Evolutionary conservation across 2,888 invertebrate species (phyloP).

Genomic region (Heliconius aoede): DNA sequence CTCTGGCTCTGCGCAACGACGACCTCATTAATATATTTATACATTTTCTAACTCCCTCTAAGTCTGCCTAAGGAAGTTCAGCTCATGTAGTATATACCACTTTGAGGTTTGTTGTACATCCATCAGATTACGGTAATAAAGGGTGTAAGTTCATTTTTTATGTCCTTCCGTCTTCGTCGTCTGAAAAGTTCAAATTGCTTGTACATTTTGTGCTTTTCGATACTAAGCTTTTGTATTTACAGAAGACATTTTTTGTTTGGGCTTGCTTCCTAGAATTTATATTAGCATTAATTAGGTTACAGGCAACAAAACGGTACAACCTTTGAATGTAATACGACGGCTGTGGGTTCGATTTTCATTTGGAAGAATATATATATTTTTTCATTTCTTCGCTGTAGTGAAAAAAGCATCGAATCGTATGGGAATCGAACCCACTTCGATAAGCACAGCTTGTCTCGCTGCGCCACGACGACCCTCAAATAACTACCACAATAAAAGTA

Average conservation of each 20-base stretch:
- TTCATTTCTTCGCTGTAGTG: no score
- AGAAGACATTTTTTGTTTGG: not conserved
- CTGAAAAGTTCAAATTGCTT: slow-evolving; percentile 19
- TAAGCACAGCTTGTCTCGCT: no score
- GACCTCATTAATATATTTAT: not conserved
- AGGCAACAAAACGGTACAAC: no score
- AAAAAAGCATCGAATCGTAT: no score
- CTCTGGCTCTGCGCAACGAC: no score
- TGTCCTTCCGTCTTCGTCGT: slow-evolving; percentile 15
- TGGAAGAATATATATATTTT: no score
- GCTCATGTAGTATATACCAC: not conserved
- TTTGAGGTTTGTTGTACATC: slow-evolving; percentile 33
- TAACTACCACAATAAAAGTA: not conserved
- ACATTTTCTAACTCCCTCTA: not conserved
- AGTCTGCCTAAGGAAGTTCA: not conserved
- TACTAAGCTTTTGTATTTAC: not conserved
- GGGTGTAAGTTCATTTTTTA: slow-evolving; percentile 32
- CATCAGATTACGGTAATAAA: slow-evolving; percentile 34
- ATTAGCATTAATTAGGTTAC: no score
- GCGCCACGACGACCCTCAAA: not conserved
- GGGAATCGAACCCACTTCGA: not conserved
- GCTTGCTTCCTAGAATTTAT: not conserved
- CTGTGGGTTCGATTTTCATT: no score
- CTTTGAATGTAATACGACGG: no score
- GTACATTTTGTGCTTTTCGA: not conserved